A percentile compares a stretch with the other conserved stretches of the same genome.
Conservation (phyloP, 2,888 invertebrate species). For the Sesia bembeciformis region DNA sequence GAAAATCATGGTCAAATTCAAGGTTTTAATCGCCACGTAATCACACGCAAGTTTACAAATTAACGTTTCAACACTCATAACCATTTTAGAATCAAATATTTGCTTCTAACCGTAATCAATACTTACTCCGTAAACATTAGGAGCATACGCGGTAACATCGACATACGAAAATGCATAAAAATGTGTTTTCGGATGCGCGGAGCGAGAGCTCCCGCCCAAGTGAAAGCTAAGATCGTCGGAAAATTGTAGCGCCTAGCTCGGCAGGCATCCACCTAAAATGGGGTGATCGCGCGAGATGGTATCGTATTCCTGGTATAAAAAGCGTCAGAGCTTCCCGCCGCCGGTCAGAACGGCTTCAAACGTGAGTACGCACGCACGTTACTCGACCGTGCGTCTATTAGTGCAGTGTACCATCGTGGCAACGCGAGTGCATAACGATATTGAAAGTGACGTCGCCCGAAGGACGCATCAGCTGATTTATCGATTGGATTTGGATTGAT, state of each 20-base stretch:
- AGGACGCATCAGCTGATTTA: conserved; percentile 42
- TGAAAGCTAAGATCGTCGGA: conserved; percentile 71
- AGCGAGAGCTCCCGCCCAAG: conserved; percentile 41
- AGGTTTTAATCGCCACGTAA: background rate
- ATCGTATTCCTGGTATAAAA: conserved; percentile 90
- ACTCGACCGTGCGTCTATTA: conserved; percentile 26
- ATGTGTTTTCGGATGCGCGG: conserved; percentile 3
- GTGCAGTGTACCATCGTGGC: conserved; percentile 31
- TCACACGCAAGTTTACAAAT: too few species aligned
- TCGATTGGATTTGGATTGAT: conserved; percentile 49
- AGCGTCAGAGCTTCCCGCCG: conserved; percentile 79
- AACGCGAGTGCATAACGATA: conserved; percentile 38
- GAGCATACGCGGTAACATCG: background rate
- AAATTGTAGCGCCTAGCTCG: conserved; percentile 48
- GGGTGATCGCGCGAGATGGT: conserved; percentile 71
- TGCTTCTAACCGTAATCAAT: background rate
- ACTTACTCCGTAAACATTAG: background rate
- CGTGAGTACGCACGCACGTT: conserved; percentile 83
- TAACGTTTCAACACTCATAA: background rate
- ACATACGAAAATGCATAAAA: background rate
- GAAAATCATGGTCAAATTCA: background rate
- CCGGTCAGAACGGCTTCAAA: conserved; percentile 98
- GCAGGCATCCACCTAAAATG: conserved; percentile 72
- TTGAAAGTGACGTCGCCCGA: conserved; percentile 37
- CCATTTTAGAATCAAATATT: background rate